Evolutionary conservation across 1,140 invertebrate genomes (phyloP).

Genomic region (Delia radicum): DNA sequence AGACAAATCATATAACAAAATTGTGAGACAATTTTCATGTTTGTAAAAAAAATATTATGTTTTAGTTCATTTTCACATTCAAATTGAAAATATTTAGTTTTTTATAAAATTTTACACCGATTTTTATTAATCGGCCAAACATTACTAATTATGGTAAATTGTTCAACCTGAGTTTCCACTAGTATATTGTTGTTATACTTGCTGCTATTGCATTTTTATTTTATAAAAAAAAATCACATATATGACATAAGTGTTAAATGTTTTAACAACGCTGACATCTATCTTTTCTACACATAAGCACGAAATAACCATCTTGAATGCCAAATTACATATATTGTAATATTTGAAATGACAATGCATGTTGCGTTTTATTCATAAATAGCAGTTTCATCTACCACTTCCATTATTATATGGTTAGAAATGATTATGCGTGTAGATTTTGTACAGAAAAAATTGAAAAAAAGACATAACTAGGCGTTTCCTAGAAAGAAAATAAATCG

Average conservation of each 20-base stretch:
- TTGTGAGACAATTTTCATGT: no score
- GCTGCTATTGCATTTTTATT: background rate
- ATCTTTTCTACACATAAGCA: background rate
- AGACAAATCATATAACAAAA: no score
- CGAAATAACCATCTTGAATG: background rate
- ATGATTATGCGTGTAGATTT: background rate
- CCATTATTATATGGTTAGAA: background rate
- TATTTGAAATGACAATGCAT: no score
- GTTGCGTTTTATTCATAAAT: no score
- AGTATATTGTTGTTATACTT: background rate
- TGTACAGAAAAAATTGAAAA: background rate
- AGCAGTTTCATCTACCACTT: no score
- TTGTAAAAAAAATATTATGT: no score
- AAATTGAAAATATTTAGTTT: no score
- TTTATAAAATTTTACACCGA: no score
- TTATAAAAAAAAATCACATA: background rate
- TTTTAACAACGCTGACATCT: background rate
- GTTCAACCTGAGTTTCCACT: background rate
- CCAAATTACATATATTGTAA: background rate
- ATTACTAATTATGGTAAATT: no score
- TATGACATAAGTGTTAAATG: background rate
- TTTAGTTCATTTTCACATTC: no score
- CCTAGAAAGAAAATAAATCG: background rate
- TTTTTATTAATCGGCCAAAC: no score
- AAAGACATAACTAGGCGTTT: background rate